A percentile compares a stretch with the other conserved stretches of the same genome.
phyloP scores from a whole-genome alignment of 2,797 vertebrate species.

The Lateolabrax maculatus region DNA sequence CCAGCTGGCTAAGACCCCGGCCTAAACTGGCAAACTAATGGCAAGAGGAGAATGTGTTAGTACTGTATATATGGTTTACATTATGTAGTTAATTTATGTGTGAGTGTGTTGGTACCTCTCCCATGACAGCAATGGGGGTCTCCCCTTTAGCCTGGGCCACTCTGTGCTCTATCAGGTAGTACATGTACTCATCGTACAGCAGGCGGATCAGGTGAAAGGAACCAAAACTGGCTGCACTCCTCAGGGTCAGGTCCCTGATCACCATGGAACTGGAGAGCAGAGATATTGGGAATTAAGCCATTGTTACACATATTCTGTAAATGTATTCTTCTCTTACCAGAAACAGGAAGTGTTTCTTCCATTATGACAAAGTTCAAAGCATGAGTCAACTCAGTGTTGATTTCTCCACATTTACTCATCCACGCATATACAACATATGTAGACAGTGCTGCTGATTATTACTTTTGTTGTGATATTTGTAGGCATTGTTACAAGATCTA shows the following conservation, averaged over 20 bases:
- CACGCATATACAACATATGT: too few relatives aligned
- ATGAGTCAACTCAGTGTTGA: neutral
- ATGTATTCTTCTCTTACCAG: neutral
- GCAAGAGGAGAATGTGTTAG: conserved; percentile 42
- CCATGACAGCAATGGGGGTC: conserved; percentile 96
- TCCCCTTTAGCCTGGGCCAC: conserved; percentile 95
- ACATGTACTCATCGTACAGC: conserved; percentile 97
- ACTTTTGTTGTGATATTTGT: neutral
- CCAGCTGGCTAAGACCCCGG: conserved; percentile 90
- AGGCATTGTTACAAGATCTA: neutral
- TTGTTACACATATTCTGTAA: neutral
- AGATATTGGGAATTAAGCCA: neutral
- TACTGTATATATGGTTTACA: neutral
- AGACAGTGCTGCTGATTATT: neutral
- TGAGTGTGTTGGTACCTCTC: conserved; percentile 86
- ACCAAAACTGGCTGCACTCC: conserved; percentile 95
- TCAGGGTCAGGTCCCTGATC: conserved; percentile 93
- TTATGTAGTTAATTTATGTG: neutral
- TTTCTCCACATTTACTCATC: too few relatives aligned
- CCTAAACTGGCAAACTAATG: conserved; percentile 93
- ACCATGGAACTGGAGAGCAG: conserved; percentile 91
- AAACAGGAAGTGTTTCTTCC: conserved; percentile 24
- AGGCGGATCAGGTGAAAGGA: conserved; percentile 96
- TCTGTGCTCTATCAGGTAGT: conserved; percentile 95
- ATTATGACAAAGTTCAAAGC: neutral